Percentiles rank a stretch among this genome's conserved stretches.
Evolutionary conservation across 2,113 vertebrate species (phyloP).

Genomic region (Pantherophis guttatus): DNA sequence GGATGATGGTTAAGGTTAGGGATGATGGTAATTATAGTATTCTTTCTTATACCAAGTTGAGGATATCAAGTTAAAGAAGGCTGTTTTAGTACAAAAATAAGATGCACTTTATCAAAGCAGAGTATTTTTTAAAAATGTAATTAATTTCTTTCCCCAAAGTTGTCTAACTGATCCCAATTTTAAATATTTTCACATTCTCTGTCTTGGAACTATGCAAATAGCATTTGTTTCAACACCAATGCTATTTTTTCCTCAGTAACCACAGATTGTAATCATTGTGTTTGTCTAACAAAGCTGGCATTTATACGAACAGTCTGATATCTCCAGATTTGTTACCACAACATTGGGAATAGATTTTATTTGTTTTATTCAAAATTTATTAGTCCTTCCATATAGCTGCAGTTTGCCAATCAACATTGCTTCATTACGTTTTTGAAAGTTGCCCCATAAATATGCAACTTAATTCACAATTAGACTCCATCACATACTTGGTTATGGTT

Average conservation of each 20-base stretch:
- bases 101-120: conserved; percentile 15
- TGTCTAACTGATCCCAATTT: not conserved
- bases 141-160: conserved; percentile 34
- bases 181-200: conserved; percentile 32
- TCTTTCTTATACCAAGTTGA: not conserved
- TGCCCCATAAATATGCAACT: conserved; percentile 4
- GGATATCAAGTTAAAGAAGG: not conserved
- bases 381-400: conserved; percentile 31
- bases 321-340: conserved; percentile 37
- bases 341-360: conserved; percentile 36
- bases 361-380: conserved; percentile 40
- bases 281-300: conserved; percentile 40
- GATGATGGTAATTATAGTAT: not conserved
- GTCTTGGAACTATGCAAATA: conserved; percentile 40
- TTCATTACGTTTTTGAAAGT: conserved; percentile 10
- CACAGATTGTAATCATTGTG: not conserved
- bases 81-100: not conserved
- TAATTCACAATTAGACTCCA: not conserved
- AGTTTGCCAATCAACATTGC: conserved; percentile 35
- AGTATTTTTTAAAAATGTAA: conserved; percentile 23
- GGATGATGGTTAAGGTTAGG: not conserved
- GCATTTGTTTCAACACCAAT: conserved; percentile 26
- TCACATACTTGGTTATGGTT: not conserved
- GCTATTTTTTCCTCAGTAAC: not conserved
- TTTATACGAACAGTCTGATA: conserved; percentile 3